phyloP scores from a whole-genome alignment of 2,113 vertebrate species.

The Podiceps cristatus region DNA sequence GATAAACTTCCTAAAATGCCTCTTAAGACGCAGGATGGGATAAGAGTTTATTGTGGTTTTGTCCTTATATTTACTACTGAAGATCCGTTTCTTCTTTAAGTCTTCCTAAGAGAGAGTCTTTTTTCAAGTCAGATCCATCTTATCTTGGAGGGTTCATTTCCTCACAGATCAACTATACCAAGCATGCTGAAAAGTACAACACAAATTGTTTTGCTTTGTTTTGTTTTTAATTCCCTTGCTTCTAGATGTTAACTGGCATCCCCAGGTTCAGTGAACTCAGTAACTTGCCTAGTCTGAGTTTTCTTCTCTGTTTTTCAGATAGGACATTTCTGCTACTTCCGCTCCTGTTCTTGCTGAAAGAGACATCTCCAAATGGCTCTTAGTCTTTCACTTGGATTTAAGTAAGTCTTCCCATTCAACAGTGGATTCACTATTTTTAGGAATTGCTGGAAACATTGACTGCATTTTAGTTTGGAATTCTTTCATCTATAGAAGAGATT shows the following conservation, averaged over 20 bases:
- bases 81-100: neutral
- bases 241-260: neutral
- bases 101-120: neutral
- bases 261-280: neutral
- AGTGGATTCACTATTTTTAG: constrained; percentile 71
- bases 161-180: neutral
- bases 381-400: constrained; percentile 81
- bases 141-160: neutral
- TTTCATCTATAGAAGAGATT: constrained; percentile 79
- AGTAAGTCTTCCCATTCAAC: constrained; percentile 85
- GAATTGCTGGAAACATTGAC: constrained; percentile 86
- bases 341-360: neutral
- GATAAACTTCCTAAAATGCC: neutral
- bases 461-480: constrained; percentile 92
- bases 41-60: neutral
- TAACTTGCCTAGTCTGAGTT: neutral
- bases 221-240: neutral
- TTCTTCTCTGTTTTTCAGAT: neutral
- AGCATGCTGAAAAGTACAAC: neutral
- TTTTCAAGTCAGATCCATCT: neutral
- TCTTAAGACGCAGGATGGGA: neutral
- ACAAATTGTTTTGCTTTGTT: neutral
- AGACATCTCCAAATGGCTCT: neutral
- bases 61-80: neutral
- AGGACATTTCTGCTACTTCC: neutral